Percentiles rank a stretch among this genome's conserved stretches.
Evolutionary conservation across 1,140 invertebrate genomes (phyloP).

Genomic region (Drosophila guanche): DNA sequence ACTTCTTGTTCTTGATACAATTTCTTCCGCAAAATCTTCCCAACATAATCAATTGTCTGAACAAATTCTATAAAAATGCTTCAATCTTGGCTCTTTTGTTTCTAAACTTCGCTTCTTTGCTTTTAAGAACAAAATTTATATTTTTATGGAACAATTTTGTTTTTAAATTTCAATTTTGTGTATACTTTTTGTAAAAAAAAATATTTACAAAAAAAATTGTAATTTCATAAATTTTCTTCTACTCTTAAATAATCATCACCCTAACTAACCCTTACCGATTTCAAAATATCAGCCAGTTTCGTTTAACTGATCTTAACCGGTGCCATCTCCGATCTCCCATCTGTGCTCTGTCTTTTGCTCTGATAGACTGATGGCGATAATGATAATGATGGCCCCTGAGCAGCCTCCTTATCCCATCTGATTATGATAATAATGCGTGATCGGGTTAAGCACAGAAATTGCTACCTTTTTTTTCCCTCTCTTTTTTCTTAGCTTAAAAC

Average conservation of each 20-base stretch:
- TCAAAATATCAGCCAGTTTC: not conserved
- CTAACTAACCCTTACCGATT: no score
- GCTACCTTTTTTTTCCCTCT: slow-evolving; percentile 53
- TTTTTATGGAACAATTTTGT: no score
- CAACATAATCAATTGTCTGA: no score
- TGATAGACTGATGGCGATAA: slow-evolving; percentile 59
- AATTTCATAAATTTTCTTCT: not conserved
- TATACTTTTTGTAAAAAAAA: not conserved
- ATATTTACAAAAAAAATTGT: not conserved
- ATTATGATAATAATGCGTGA: slow-evolving; percentile 78
- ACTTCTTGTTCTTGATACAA: not conserved
- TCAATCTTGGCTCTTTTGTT: no score
- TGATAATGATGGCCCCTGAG: slow-evolving; percentile 53
- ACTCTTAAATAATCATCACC: no score
- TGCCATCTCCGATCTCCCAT: not conserved
- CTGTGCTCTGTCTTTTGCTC: slow-evolving; percentile 21
- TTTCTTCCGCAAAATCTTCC: not conserved
- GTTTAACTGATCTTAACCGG: not conserved
- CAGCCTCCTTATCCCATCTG: slow-evolving; percentile 26
- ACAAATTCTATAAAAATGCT: no score
- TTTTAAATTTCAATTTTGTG: no score
- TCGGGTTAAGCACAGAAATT: slow-evolving; percentile 58
- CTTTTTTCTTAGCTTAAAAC: slow-evolving; percentile 61
- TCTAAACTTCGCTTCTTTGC: no score
- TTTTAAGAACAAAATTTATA: no score